These are phyloP conservation scores for Agriotes lineatus DNA, from an alignment of 2,888 invertebrate species.

Conservation along the genomic window DNA sequence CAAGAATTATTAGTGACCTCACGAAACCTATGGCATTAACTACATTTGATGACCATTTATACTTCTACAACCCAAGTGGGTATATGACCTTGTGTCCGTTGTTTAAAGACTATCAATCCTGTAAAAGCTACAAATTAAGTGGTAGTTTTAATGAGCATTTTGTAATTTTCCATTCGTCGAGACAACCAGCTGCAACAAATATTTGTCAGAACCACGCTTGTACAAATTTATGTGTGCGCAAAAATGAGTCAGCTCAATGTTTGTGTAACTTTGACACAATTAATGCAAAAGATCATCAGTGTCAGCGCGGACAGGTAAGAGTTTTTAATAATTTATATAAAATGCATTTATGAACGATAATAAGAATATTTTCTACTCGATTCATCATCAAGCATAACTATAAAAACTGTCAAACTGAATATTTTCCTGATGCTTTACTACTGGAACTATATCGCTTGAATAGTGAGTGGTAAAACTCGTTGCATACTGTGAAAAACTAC, in stretches of 20 bases:
- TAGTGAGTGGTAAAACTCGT: too few species aligned
- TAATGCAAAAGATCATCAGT: neutral
- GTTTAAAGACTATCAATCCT: conserved; percentile 67
- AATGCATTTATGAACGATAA: too few species aligned
- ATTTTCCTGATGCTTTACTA: too few species aligned
- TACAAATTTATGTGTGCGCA: conserved; percentile 73
- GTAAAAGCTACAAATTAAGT: conserved; percentile 66
- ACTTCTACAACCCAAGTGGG: conserved; percentile 74
- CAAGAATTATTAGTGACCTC: conserved; percentile 66
- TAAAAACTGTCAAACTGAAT: too few species aligned
- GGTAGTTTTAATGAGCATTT: conserved; percentile 68
- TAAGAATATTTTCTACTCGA: too few species aligned
- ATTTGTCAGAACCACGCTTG: conserved; percentile 70
- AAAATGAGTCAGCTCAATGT: conserved; percentile 67
- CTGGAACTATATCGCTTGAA: too few species aligned
- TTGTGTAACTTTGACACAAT: conserved; percentile 66
- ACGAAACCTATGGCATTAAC: conserved; percentile 75
- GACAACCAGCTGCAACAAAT: conserved; percentile 69
- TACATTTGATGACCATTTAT: conserved; percentile 82
- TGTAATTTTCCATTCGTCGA: conserved; percentile 69
- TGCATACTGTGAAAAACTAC: too few species aligned
- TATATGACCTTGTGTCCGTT: conserved; percentile 73
- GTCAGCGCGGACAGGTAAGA: neutral
- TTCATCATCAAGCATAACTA: too few species aligned
- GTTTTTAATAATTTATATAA: too few species aligned